Percentiles rank a stretch among this genome's conserved stretches.
phyloP scores from a whole-genome alignment of 2,113 vertebrate genomes.

The Pycnonotus jocosus region DNA sequence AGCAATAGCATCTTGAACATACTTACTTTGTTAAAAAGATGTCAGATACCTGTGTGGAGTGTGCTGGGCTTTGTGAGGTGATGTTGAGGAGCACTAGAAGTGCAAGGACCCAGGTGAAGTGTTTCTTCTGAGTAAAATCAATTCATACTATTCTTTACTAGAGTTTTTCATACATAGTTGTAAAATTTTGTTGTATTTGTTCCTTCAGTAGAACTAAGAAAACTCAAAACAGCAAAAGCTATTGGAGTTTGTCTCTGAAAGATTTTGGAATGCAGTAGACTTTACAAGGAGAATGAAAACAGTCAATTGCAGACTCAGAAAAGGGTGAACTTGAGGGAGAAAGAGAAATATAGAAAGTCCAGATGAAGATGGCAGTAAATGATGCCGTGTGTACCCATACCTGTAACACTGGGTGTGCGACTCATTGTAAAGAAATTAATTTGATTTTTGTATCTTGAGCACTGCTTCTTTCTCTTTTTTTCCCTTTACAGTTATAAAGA shows the following conservation, averaged over 20 bases:
- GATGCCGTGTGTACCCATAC: neutral
- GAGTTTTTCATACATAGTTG: neutral
- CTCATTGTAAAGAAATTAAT: neutral
- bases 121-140: neutral
- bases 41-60: neutral
- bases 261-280: neutral
- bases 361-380: neutral
- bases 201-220: neutral
- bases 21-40: neutral
- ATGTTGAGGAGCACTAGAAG: neutral
- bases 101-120: neutral
- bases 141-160: neutral
- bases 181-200: neutral
- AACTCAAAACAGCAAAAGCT: neutral
- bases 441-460: neutral
- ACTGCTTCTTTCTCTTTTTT: neutral
- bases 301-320: neutral
- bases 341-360: neutral
- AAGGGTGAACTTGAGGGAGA: neutral
- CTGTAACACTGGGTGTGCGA: neutral
- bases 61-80: neutral
- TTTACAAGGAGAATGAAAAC: neutral
- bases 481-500: neutral
- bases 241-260: neutral
- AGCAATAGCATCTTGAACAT: neutral